Base-by-base conservation (phyloP, 1,140 invertebrate genomes). In the Tetramorium simillimum region DNA sequence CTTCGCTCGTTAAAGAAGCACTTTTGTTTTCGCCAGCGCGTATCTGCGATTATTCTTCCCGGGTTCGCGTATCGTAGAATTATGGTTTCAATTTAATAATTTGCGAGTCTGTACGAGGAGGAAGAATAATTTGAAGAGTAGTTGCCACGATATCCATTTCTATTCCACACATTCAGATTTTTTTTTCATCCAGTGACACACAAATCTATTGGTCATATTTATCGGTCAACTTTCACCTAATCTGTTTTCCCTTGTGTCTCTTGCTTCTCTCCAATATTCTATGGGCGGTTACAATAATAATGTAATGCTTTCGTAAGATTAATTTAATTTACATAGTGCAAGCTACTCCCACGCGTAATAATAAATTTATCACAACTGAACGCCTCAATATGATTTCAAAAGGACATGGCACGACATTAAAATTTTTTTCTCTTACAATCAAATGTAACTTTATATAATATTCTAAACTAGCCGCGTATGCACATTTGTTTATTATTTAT, bases 131-230 rank as follows among this genome's bases (percentile, higher is more conserved):
- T 65, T 85, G 37, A 81, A 51, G 51, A 51, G 51, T 62, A 65
- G 51, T 81, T 89, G 62, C 46, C 51, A 49, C 43, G 51, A 40
- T 43, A 49, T 88, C 0, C 40, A 63, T 84, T 80, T 84, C 56
- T 67, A 58, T 76, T 85, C 4, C 46, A n/a, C n/a, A n/a, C n/a
- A 73, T 73, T 73, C 78, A 80, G 87, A 87, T 87, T 89, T 89
- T 58, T 69, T 89, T 72, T 78, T 86, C 28, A 69, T 63, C 51
- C 28, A 75, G 18, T 70, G 51, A 28, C 53, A 58, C 81, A 78
- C 56, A 49, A 37, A 6, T 33, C 40, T 51, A 49, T 40, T 58
- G 33, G 21, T 21, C 33, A 16, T 33, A 33, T 33, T 33, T 33
- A 49, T 40, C 67, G 21, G 37, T 21, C 33, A 16, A 53, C n/a